Base-by-base conservation (phyloP, 2,888 invertebrate genomes). In the Lycophotia porphyrea region DNA sequence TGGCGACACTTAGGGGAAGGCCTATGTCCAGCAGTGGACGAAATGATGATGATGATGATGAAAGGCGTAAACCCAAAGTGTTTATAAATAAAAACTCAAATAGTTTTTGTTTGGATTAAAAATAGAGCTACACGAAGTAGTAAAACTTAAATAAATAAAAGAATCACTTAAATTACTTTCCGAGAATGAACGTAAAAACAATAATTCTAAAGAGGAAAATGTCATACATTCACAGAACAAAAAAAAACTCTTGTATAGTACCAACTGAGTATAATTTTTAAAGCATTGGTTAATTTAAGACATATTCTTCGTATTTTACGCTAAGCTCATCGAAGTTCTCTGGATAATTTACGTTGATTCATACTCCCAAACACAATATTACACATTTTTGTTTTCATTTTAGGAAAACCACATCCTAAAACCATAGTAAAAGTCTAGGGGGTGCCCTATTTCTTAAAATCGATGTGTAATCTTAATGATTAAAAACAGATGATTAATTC, bases 131-230 rank as follows among this genome's bases (percentile, higher is more conserved):
- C 27, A 18, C 55, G 55, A 27, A 15, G 13, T 27, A n/a, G 67
- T 49, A 31, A 52, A 74, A 76, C n/a, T 47, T 18, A 13, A 39
- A 39, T 31, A 1, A 76, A 39, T 24, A n/a, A 11, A 61, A 76
- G 27, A 74, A 47, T 64, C 39, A 47, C 5, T 2, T 0, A 8
- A 31, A n/a, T 74, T n/a, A 60, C n/a, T 81, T 78, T 76, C 58
- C 31, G 49, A 78, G 81, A 65, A 81, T 42, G 1, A n/a, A 42
- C 24, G 8, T 49, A 11, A 68, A 60, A 69, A 60, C 31, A 52
- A 68, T 69, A 18, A 34, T 44, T 24, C 5, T n/a, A 21, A 69
- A 73, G 74, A 81, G 69, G 72, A 67, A 80, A 80, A 83, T 24
- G 4, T 55, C 61, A 34, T 24, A 8, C 0, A 67, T 49, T 67